A percentile compares a stretch with the other conserved stretches of the same genome.
These are phyloP conservation scores for Wiebesia pumilae DNA, from an alignment of 1,140 invertebrate species.

Conservation along the genomic window DNA sequence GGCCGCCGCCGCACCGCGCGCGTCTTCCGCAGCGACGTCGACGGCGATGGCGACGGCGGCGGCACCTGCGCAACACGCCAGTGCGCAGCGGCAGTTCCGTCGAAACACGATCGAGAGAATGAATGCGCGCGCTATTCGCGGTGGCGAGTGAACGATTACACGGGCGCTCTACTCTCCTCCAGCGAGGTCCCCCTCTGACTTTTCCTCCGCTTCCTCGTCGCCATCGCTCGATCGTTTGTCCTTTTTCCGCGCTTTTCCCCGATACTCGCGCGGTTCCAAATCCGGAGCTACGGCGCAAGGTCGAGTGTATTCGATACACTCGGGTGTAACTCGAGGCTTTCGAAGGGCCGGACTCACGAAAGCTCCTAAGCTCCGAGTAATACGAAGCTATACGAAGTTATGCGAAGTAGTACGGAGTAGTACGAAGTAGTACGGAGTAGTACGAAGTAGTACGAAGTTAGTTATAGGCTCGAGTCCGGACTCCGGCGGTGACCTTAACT, in stretches of 20 bases:
- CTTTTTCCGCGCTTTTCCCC: no score
- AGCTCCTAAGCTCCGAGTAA: neutral
- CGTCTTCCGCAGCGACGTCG: neutral
- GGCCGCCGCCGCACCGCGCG: conserved; percentile 19
- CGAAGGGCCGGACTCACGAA: neutral
- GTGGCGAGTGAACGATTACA: neutral
- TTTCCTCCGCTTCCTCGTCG: neutral
- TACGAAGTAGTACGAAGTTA: no score
- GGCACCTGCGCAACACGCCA: conserved; percentile 57
- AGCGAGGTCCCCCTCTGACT: neutral
- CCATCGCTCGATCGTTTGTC: no score
- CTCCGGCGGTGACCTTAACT: no score
- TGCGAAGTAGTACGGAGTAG: no score
- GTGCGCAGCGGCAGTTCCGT: conserved; percentile 54
- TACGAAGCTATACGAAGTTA: no score
- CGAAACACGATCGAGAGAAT: neutral
- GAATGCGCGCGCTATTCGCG: conserved; percentile 27
- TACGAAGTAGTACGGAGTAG: no score
- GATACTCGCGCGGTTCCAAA: neutral
- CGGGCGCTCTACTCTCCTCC: neutral
- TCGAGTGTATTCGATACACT: neutral
- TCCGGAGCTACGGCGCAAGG: neutral
- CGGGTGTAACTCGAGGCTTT: no score
- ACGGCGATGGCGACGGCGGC: conserved; percentile 42
- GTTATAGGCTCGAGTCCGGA: no score